A percentile compares a stretch with the other conserved stretches of the same genome.
Evolutionary conservation across 2,797 vertebrate genomes (phyloP).

Genomic region (Cynodonichthys magdalenae): DNA sequence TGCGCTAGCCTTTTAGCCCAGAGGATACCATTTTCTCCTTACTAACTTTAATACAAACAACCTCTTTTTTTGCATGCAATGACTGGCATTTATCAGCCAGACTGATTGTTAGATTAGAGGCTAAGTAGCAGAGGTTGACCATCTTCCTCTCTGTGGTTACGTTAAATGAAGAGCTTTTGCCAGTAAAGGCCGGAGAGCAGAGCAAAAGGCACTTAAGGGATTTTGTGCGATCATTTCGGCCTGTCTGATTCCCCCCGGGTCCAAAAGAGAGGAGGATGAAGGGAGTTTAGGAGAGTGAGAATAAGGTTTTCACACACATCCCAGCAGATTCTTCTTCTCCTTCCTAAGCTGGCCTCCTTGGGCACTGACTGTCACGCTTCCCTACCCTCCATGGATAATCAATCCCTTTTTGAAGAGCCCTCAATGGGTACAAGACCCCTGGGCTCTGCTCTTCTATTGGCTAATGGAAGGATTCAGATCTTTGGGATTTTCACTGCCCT

Average conservation of each 20-base stretch:
- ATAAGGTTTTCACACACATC: constrained; percentile 64
- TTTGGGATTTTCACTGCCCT: constrained; percentile 71
- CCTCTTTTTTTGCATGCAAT: constrained; percentile 42
- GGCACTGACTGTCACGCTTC: constrained; percentile 78
- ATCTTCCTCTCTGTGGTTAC: constrained; percentile 35
- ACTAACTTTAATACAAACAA: constrained; percentile 33
- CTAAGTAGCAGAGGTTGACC: constrained; percentile 51
- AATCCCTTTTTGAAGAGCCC: constrained; percentile 75
- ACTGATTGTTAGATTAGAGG: constrained; percentile 46
- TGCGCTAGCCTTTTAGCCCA: constrained; percentile 29
- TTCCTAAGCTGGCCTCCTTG: constrained; percentile 75
- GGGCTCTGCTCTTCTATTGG: constrained; percentile 63
- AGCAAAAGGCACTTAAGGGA: constrained; percentile 69
- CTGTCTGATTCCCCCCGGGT: constrained; percentile 74
- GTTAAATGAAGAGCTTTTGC: constrained; percentile 53
- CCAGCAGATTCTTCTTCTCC: constrained; percentile 69
- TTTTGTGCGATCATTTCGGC: constrained; percentile 74
- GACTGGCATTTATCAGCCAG: constrained; percentile 46
- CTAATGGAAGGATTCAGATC: constrained; percentile 59
- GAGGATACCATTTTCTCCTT: constrained; percentile 33
- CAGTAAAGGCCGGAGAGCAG: constrained; percentile 47
- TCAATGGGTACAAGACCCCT: constrained; percentile 61
- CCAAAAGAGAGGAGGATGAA: constrained; percentile 53
- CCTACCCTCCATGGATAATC: constrained; percentile 79
- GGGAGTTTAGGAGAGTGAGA: constrained; percentile 45